phyloP scores from a whole-genome alignment of 1,140 invertebrate species.

The Temnothorax nylanderi region DNA sequence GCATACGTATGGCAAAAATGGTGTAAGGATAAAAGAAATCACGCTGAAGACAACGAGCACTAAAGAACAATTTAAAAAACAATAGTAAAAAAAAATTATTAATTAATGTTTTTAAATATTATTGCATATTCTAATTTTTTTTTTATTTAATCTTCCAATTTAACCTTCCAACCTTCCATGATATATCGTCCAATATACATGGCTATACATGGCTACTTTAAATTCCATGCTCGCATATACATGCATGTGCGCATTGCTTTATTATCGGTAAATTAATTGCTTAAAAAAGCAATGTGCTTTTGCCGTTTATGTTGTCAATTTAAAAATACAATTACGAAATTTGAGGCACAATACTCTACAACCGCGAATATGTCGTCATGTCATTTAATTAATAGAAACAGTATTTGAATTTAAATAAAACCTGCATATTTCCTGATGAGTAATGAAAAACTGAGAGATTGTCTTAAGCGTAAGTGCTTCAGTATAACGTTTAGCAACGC shows the following conservation, averaged over 20 bases:
- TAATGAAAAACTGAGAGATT: not conserved
- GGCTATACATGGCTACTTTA: not conserved
- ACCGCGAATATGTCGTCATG: not conserved
- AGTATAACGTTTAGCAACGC: not conserved
- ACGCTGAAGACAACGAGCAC: not conserved
- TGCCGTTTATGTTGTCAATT: not conserved
- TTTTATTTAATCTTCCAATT: no score
- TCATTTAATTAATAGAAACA: not conserved
- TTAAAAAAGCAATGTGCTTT: not conserved
- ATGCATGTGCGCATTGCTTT: not conserved
- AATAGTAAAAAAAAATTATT: not conserved
- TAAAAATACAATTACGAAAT: not conserved
- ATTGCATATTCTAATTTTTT: not conserved
- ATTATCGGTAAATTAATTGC: not conserved
- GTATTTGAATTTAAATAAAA: not conserved
- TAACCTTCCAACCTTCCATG: not conserved
- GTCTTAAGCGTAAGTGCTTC: slow-evolving; percentile 4
- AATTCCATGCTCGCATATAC: not conserved
- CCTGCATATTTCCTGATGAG: not conserved
- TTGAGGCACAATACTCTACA: not conserved
- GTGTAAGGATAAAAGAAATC: not conserved
- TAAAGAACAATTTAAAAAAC: not conserved
- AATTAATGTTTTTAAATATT: not conserved
- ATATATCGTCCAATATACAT: not conserved
- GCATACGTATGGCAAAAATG: slow-evolving; percentile 1